Conservation (phyloP, 2,888 invertebrate species). For the Megamerina dolium region DNA sequence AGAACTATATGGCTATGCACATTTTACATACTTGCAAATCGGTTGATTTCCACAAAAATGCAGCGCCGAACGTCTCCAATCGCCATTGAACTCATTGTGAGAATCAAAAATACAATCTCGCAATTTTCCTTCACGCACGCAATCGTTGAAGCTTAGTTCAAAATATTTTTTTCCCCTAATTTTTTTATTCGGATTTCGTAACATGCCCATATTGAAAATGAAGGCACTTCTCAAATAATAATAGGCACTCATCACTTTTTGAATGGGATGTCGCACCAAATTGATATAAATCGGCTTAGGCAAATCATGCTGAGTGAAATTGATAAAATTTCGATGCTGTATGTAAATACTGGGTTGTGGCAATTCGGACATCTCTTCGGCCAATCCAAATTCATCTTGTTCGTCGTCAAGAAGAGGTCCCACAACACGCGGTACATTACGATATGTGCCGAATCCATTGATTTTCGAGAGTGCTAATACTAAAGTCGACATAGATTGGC, state of each 20-base stretch:
- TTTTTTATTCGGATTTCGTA: not conserved
- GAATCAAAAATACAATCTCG: conserved; percentile 15
- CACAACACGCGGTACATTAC: conserved; percentile 3
- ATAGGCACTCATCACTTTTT: conserved; percentile 81
- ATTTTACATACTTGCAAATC: conserved; percentile 15
- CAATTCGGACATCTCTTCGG: conserved; percentile 58
- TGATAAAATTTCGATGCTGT: conserved; percentile 82
- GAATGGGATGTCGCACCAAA: conserved; percentile 76
- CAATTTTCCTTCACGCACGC: conserved; percentile 8
- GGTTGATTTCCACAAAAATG: conserved; percentile 18
- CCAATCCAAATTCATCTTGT: conserved; percentile 63
- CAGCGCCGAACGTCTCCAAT: conserved; percentile 17
- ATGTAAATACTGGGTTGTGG: conserved; percentile 71
- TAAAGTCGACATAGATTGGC: conserved; percentile 80
- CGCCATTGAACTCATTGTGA: conserved; percentile 9
- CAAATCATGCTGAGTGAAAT: conserved; percentile 69
- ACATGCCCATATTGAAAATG: conserved; percentile 61
- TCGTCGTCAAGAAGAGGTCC: not conserved
- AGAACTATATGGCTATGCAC: too few species aligned
- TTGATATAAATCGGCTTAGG: conserved; percentile 80
- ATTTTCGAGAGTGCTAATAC: conserved; percentile 55
- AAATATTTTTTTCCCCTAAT: conserved; percentile 4
- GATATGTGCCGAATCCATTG: conserved; percentile 23
- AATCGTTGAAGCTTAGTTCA: conserved; percentile 14
- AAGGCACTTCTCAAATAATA: conserved; percentile 79